phyloP scores from a whole-genome alignment of 2,888 invertebrate species.

The Gymnosoma rotundatum region DNA sequence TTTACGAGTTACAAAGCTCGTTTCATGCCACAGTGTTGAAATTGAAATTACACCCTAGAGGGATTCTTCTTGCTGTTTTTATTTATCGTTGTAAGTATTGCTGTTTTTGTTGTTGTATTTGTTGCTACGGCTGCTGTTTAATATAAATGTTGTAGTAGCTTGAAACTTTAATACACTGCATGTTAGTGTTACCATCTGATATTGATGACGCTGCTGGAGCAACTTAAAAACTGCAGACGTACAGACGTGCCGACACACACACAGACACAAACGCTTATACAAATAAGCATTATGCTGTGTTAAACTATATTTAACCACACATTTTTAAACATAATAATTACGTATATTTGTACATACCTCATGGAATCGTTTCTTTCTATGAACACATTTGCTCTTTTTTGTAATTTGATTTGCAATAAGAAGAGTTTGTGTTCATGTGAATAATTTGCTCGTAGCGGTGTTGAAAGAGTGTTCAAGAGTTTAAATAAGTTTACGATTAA shows the following conservation, averaged over 20 bases:
- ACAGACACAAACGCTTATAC: neutral
- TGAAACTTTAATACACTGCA: slow-evolving; percentile 23
- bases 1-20: slow-evolving; percentile 35
- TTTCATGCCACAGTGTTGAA: slow-evolving; percentile 74
- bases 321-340: neutral
- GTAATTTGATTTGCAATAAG: slow-evolving; percentile 48
- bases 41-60: slow-evolving; percentile 78
- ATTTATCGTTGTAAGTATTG: neutral
- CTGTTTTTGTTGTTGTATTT: neutral
- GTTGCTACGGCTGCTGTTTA: slow-evolving; percentile 8
- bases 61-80: slow-evolving; percentile 20
- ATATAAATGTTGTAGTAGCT: neutral
- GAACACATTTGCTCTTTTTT: slow-evolving; percentile 38
- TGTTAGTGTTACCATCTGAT: slow-evolving; percentile 38
- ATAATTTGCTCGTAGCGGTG: too few relatives aligned
- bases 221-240: slow-evolving; percentile 38
- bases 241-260: neutral
- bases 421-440: slow-evolving; percentile 7
- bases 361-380: slow-evolving; percentile 28
- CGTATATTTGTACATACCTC: neutral
- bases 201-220: slow-evolving; percentile 37
- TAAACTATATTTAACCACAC: slow-evolving; percentile 24
- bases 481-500: too few relatives aligned
- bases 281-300: slow-evolving; percentile 9
- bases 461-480: too few relatives aligned